These are phyloP conservation scores for Pseudolaguvia tuberculata DNA, from an alignment of 2,113 vertebrate genomes.

Conservation along the genomic window DNA sequence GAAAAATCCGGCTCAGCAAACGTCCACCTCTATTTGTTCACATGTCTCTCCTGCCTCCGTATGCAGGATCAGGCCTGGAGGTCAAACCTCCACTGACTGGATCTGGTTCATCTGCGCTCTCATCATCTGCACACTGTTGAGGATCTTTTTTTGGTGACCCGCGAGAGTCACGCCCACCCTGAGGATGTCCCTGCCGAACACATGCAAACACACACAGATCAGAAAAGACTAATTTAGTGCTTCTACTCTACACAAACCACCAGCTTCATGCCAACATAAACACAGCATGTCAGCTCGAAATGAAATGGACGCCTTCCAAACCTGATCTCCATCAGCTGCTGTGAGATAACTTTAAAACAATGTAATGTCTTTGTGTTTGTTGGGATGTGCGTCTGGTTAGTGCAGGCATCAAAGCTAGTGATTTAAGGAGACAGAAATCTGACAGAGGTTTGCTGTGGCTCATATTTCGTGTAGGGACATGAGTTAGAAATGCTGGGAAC, in stretches of 20 bases:
- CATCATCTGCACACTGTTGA: slow-evolving; percentile 99
- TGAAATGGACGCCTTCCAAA: slow-evolving; percentile 44
- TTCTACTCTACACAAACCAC: slow-evolving; percentile 19
- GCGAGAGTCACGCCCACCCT: slow-evolving; percentile 95
- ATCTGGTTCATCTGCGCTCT: slow-evolving; percentile 99
- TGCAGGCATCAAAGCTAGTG: slow-evolving; percentile 29
- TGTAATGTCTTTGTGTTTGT: slow-evolving; percentile 38
- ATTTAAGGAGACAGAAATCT: slow-evolving; percentile 32
- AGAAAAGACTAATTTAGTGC: not conserved
- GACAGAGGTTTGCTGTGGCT: slow-evolving; percentile 3
- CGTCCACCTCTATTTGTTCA: slow-evolving; percentile 51
- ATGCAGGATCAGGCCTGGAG: slow-evolving; percentile 40
- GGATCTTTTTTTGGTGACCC: slow-evolving; percentile 98
- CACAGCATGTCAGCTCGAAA: slow-evolving; percentile 35
- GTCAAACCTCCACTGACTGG: slow-evolving; percentile 98
- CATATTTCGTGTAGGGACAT: slow-evolving; percentile 4
- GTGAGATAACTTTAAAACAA: slow-evolving; percentile 37
- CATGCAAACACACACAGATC: slow-evolving; percentile 45
- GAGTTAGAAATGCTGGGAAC: slow-evolving; percentile 12
- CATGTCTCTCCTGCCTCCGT: slow-evolving; percentile 31
- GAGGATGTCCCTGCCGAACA: slow-evolving; percentile 85
- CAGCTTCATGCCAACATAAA: slow-evolving; percentile 28
- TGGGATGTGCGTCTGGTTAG: slow-evolving; percentile 31
- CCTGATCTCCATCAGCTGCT: slow-evolving; percentile 21
- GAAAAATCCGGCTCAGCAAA: slow-evolving; percentile 62